A percentile compares a stretch with the other conserved stretches of the same genome.
Conservation (phyloP, 2,888 invertebrate species). For the Lasioglossum marginatum region DNA sequence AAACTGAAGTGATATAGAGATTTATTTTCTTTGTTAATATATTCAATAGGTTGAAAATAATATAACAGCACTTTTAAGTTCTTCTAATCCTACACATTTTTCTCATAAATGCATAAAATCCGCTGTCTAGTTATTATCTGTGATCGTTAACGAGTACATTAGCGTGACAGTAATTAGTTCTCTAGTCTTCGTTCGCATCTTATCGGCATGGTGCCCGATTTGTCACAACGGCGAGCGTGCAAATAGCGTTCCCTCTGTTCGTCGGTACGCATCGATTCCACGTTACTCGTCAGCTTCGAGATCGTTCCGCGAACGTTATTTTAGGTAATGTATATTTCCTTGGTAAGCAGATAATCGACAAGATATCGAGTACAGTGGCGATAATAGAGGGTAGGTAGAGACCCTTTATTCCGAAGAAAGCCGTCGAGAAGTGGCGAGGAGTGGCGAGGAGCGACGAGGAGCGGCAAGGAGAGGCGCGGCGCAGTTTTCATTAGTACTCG, state of each 20-base stretch:
- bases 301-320: not conserved
- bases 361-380: not conserved
- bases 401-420: conserved; percentile 17
- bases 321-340: not conserved
- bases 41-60: too few relatives aligned
- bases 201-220: conserved; percentile 50
- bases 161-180: conserved; percentile 72
- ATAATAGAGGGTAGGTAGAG: not conserved
- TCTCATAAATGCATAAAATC: too few relatives aligned
- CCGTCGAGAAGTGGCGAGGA: not conserved
- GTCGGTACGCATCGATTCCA: not conserved
- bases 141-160: conserved; percentile 71
- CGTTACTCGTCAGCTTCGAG: not conserved
- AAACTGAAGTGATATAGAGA: too few relatives aligned
- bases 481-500: conserved; percentile 79
- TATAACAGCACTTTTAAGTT: too few relatives aligned
- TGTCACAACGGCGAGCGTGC: conserved; percentile 38
- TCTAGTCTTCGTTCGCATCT: conserved; percentile 24
- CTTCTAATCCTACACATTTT: too few relatives aligned
- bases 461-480: conserved; percentile 40
- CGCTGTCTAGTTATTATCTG: not conserved
- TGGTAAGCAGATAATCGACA: not conserved
- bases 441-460: not conserved
- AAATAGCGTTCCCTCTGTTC: conserved; percentile 7
- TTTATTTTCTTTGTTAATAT: too few relatives aligned